phyloP scores from a whole-genome alignment of 2,888 invertebrate genomes.

The Leptarthrus brevirostris region DNA sequence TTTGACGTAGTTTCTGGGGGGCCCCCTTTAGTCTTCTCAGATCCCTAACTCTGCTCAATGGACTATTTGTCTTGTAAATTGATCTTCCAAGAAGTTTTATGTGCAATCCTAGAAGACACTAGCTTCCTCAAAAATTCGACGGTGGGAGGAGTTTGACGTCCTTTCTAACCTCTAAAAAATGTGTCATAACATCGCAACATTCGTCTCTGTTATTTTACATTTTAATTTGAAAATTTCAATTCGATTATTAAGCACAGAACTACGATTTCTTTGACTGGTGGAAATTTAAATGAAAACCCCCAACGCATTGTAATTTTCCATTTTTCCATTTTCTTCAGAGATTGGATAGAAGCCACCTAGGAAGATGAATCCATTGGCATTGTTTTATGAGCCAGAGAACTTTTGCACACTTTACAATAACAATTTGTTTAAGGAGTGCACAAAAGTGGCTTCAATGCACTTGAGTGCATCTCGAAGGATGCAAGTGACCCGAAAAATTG shows the following conservation, averaged over 20 bases:
- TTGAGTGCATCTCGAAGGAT: slow-evolving; percentile 35
- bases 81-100: slow-evolving; percentile 36
- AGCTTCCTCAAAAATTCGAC: background rate
- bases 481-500: slow-evolving; percentile 44
- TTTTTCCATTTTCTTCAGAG: background rate
- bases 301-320: background rate
- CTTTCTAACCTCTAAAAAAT: slow-evolving; percentile 28
- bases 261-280: background rate
- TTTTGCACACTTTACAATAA: slow-evolving; percentile 26
- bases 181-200: background rate
- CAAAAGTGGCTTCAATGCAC: slow-evolving; percentile 13
- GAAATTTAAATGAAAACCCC: background rate
- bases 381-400: slow-evolving; percentile 25
- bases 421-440: slow-evolving; percentile 6
- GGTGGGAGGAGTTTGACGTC: background rate
- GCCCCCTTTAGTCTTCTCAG: background rate
- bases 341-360: background rate
- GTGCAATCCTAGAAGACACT: background rate
- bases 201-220: background rate
- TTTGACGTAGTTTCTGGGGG: slow-evolving; percentile 9
- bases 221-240: background rate
- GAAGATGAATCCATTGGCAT: slow-evolving; percentile 18
- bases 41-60: slow-evolving; percentile 16
- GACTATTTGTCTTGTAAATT: slow-evolving; percentile 43
- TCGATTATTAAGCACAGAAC: background rate